phyloP scores from a whole-genome alignment of 2,888 invertebrate species.

The Mythimna loreyi region DNA sequence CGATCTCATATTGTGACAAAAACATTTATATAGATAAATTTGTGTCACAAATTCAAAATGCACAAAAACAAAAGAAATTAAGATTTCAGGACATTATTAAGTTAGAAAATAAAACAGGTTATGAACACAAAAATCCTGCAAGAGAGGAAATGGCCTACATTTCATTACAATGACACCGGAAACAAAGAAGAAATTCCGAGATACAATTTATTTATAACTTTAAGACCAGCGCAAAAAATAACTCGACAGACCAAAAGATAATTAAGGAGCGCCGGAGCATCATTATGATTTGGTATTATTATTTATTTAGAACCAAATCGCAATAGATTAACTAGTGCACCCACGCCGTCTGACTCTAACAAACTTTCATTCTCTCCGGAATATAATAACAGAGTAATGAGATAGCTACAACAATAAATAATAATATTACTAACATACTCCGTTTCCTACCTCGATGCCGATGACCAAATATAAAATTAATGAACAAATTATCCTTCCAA shows the following conservation, averaged over 20 bases:
- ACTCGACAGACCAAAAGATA: constrained; percentile 5
- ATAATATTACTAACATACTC: constrained; percentile 48
- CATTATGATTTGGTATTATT: constrained; percentile 30
- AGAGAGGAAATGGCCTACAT: constrained; percentile 18
- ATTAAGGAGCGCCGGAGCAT: constrained; percentile 24
- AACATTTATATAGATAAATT: too few relatives aligned
- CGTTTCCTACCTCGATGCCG: constrained; percentile 66
- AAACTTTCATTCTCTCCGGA: constrained; percentile 52
- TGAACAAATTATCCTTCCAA: constrained; percentile 72
- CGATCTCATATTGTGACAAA: too few relatives aligned
- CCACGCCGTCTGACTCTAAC: constrained; percentile 36
- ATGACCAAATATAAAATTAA: constrained; percentile 66
- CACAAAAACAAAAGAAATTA: neutral
- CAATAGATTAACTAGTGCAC: constrained; percentile 34
- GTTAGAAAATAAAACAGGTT: neutral
- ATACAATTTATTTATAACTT: constrained; percentile 24
- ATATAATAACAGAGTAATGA: constrained; percentile 42
- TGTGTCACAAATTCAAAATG: too few relatives aligned
- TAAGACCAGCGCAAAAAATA: constrained; percentile 10
- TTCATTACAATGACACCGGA: constrained; percentile 14
- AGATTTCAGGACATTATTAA: neutral
- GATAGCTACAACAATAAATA: constrained; percentile 42
- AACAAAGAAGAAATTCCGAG: constrained; percentile 13
- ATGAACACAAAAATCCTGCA: constrained; percentile 1
- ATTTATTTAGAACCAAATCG: constrained; percentile 31